These are phyloP conservation scores for Teleogryllus oceanicus DNA, from an alignment of 2,888 invertebrate species.

Conservation along the genomic window DNA sequence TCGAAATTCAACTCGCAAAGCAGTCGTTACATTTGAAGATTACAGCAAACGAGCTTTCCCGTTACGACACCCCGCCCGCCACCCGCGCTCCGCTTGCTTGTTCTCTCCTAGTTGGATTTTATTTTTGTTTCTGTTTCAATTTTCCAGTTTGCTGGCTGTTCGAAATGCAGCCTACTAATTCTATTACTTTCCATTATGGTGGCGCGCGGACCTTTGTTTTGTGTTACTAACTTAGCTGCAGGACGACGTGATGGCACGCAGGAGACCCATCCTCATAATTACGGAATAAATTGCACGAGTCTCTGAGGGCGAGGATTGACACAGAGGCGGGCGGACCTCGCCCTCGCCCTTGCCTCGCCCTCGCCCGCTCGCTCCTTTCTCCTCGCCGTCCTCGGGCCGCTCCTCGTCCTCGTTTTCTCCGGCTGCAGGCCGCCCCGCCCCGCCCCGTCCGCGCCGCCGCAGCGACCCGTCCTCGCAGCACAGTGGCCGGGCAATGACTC, in stretches of 20 bases:
- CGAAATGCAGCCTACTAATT: constrained; percentile 34
- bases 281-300: constrained; percentile 37
- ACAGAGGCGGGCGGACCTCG: background rate
- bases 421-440: background rate
- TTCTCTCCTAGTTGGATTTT: constrained; percentile 18
- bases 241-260: constrained; percentile 32
- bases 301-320: constrained; percentile 21
- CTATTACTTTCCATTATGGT: constrained; percentile 40
- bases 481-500: too few species aligned
- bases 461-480: background rate
- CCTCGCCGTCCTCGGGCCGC: constrained; percentile 20
- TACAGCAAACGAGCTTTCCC: background rate
- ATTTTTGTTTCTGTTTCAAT: constrained; percentile 34
- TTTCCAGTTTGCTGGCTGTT: constrained; percentile 26
- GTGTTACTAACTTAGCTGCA: constrained; percentile 22
- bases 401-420: constrained; percentile 18
- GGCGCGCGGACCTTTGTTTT: constrained; percentile 25
- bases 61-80: background rate
- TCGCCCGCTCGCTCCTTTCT: constrained; percentile 3
- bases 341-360: constrained; percentile 24
- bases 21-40: background rate
- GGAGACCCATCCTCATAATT: constrained; percentile 37
- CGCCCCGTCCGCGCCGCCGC: background rate
- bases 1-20: background rate
- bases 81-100: background rate